phyloP scores from a whole-genome alignment of 2,113 vertebrate genomes.

The Stictonetta naevosa region DNA sequence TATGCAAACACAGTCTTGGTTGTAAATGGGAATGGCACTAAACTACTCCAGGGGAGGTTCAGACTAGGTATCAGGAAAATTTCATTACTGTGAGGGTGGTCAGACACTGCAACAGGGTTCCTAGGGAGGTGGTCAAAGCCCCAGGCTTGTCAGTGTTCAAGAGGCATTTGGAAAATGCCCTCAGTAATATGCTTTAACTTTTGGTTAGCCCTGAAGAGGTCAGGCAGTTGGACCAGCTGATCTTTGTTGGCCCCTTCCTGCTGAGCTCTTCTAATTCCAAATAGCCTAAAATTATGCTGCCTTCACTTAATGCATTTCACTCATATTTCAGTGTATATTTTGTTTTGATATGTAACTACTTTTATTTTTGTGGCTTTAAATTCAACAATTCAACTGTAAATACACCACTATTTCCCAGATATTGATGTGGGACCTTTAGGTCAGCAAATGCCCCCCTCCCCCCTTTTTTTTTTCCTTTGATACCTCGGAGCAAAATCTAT shows the following conservation, averaged over 20 bases:
- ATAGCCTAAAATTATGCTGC: background rate
- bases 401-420: background rate
- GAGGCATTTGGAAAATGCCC: background rate
- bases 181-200: background rate
- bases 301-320: background rate
- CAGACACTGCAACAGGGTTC: background rate
- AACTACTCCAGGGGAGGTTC: background rate
- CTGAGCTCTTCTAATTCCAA: background rate
- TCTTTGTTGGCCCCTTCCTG: background rate
- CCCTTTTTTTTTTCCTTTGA: background rate
- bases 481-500: background rate
- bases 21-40: background rate
- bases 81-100: background rate
- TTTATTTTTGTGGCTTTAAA: background rate
- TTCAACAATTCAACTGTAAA: background rate
- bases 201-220: background rate
- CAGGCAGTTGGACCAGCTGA: background rate
- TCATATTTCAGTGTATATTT: background rate
- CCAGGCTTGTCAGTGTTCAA: background rate
- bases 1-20: background rate
- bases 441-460: background rate
- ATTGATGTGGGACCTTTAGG: accelerated
- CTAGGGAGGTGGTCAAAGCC: too few species aligned
- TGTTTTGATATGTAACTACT: background rate
- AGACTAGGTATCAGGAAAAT: background rate